These are phyloP conservation scores for Scylla paramamosain DNA, from an alignment of 1,140 invertebrate species.

Conservation along the genomic window DNA sequence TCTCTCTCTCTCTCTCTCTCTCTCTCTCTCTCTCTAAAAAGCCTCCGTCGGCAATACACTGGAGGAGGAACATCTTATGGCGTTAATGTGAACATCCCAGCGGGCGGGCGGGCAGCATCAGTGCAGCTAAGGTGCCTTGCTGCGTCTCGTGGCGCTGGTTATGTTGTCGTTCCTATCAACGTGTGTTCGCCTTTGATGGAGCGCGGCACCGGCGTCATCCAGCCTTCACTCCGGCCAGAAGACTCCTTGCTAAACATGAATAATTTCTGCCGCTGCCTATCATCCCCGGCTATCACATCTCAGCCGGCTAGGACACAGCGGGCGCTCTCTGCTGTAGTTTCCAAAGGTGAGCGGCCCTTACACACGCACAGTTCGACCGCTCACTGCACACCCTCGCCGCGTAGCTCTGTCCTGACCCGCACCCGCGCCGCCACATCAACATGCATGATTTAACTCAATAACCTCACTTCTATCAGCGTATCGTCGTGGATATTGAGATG, in stretches of 20 bases:
- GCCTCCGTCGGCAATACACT: too few relatives aligned
- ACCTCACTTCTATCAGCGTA: constrained; percentile 68
- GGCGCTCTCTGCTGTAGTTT: too few relatives aligned
- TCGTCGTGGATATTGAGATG: constrained; percentile 58
- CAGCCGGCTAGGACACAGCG: neutral
- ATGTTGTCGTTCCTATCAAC: too few relatives aligned
- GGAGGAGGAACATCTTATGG: too few relatives aligned
- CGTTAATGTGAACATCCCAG: too few relatives aligned
- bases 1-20: neutral
- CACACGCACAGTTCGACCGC: neutral
- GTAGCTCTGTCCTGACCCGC: constrained; percentile 25
- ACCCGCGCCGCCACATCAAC: constrained; percentile 44
- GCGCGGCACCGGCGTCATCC: neutral
- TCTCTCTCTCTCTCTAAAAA: neutral
- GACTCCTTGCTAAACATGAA: constrained; percentile 52
- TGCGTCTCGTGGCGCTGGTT: too few relatives aligned
- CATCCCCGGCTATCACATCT: neutral
- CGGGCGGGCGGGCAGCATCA: too few relatives aligned
- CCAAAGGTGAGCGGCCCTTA: neutral
- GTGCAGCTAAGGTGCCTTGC: too few relatives aligned
- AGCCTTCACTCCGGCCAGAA: neutral
- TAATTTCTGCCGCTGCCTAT: constrained; percentile 50
- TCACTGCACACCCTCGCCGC: neutral
- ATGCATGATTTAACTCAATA: constrained; percentile 73
- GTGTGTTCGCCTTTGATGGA: constrained; percentile 21